Base-by-base conservation (phyloP, 1,140 invertebrate species). In the Listronotus bonariensis region DNA sequence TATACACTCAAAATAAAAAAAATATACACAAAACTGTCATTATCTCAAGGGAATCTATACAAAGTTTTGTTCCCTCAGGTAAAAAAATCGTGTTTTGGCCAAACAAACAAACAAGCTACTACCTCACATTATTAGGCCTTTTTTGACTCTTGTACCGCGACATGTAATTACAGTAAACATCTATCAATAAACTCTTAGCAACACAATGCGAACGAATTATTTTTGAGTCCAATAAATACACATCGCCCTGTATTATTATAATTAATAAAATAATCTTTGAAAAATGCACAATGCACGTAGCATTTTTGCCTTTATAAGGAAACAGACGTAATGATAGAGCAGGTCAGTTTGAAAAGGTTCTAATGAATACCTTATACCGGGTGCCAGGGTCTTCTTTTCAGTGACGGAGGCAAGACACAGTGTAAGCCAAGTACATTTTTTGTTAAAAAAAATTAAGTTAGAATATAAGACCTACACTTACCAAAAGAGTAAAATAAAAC, bases 101-200 rank as follows among this genome's bases (percentile, higher is more conserved):
- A 51, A 51, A 26, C 48, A 51, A 51, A 51, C 48, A 36, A 36
- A 36, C 34, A 8, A 36, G 34, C 34, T 36, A 46, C 43, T 17
- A 5, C 20, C 20, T 26, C 20, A 18, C 53, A 15, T 55, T n/a
- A n/a, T n/a, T 55, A 15, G 14, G 14, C 18, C 17, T 38, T 51
- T 18, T 41, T 34, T 10, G n/a, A 15, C 34, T 10, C 31, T 49
- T 31, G 32, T 36, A 41, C 17, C 32, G 26, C n/a, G 20, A 20
- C 51, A 61, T 61, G 52, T 61, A 61, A 61, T 61, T 61, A 61
- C 46, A 53, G 43, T 52, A 61, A 61, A 61, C 58, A 61, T 52
- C 48, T 61, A 61, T 61, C 58, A 61, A 61, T 61, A 61, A 61
- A 61, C 58, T 61, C 51, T 61, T 61, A 61, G 32, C 36, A 61